Evolutionary conservation across 2,113 vertebrate species (phyloP), one percentile per base, ranked within the genome.

Genomic region (Calyptommatus sinebrachiatus): DNA sequence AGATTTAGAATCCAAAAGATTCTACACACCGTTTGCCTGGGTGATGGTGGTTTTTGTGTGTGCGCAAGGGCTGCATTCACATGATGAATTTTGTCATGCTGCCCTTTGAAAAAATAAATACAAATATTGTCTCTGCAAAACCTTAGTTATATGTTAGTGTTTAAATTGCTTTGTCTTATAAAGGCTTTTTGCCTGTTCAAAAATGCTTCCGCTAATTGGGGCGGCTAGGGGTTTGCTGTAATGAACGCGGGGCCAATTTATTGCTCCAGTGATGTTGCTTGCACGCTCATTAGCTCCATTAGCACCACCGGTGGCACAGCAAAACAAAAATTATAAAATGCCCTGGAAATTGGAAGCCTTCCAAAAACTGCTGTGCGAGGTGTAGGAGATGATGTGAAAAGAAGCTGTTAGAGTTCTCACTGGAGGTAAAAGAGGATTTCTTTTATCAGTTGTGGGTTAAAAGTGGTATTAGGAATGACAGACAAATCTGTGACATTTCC

Each of bases 271-370:
- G 26, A 28, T 73, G 73, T 41, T 61, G 9, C 60, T 73, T 67
- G 53, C 41, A 66, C 14, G 28, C 70, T 83, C 76, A 77, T 87
- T 84, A 70, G 74, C 76, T 75, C 67, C 81, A 62, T 76, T 69
- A 70, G 62, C 3, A 3, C 76, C 11, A n/a, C 71, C 41, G 57
- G 57, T 60, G 50, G 66, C 71, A 60, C 41, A 81, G 45, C 31
- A 1, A 61, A 22, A 71, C 29, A 0, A 22, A 26, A 18, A 28
- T 12, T 60, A 26, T 31, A 8, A 73, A 50, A 21, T 16, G 68
- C 7, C 5, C 53, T 10, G 4, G 4, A 11, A 1, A 31, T 31
- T 73, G 62, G 62, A 73, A 53, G 35, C 28, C 4, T n/a, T 73
- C 29, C 62, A 48, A 65, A 53, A 10, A 7, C 5, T 41, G 14